Base-by-base conservation (phyloP, 2,888 invertebrate genomes). In the Idaea straminata region DNA sequence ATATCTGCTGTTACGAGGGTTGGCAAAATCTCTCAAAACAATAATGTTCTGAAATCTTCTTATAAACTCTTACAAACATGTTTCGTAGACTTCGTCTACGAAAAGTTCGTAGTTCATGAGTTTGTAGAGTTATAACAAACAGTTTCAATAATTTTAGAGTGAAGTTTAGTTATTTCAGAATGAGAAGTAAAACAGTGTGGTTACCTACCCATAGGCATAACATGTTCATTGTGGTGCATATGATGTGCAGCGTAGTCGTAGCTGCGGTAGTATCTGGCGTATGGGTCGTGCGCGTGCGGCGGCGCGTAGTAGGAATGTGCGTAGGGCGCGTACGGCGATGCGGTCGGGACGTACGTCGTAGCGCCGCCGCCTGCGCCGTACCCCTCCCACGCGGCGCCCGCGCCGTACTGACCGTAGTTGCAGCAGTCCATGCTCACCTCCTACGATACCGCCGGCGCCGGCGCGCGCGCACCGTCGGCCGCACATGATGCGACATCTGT, bases 371-470 rank as follows among this genome's bases (percentile, higher is more conserved):
- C 75, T 71, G 79, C 80, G 79, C 83, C 83, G 81, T 70, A 73
- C 65, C 67, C 70, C 66, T 78, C 80, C 81, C 85, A 86, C 80
- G 83, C 82, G 75, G 82, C 85, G 79, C 80, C 84, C 82, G 80
- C 87, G 80, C 91, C 90, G 83, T 88, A 91, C 86, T 90, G 90
- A 81, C 87, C 86, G 90, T 91, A 92, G 83, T 91, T 90, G 87
- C 92, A 93, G 87, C 93, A 92, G 81, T 93, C 93, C 93, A 93
- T 93, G 74, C 76, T 78, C 16, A 74, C 77, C 74, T 79, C 76
- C 86, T 86, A 90, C 84, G 88, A 84, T 75, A 85, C 85, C 75
- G 78, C 78, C 83, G 78, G 79, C 83, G 83, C 75, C 79, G 70
- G 83, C 87, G 78, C 83, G 74, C 81, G 83, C 81, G 79, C 72